A percentile compares a stretch with the other conserved stretches of the same genome.
Evolutionary conservation across 92 coral and sea anemone genomes (phyloP).

Genomic region (Phenganax marumi): DNA sequence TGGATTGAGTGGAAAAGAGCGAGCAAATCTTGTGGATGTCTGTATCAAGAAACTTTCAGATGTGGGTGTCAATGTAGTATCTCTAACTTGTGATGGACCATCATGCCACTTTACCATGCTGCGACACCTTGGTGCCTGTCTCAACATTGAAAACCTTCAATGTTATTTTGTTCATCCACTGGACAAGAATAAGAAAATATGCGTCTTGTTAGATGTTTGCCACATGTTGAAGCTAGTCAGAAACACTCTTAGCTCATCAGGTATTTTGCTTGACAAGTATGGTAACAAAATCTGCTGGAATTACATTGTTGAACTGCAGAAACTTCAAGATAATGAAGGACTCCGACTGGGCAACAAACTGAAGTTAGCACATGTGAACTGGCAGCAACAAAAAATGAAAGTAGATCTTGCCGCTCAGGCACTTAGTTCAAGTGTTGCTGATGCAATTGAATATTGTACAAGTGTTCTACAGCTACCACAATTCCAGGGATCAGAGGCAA

Average conservation of each 20-base stretch:
- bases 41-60: slow-evolving; percentile 4
- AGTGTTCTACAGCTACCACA: not conserved
- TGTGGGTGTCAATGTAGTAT: too few species aligned
- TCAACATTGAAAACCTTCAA: too few species aligned
- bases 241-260: not conserved
- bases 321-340: slow-evolving; percentile 4
- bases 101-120: too few species aligned
- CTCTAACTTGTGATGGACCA: too few species aligned
- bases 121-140: not conserved
- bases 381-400: too few species aligned
- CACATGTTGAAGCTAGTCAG: slow-evolving; percentile 21
- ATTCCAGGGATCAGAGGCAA: too few species aligned
- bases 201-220: slow-evolving; percentile 16
- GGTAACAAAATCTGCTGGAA: slow-evolving; percentile 10
- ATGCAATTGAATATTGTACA: not conserved
- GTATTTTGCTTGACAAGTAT: not conserved
- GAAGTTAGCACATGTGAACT: too few species aligned
- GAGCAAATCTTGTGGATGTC: not conserved
- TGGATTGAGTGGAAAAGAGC: slow-evolving; percentile 13
- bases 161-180: not conserved
- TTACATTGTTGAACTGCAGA: not conserved
- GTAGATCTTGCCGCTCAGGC: too few species aligned
- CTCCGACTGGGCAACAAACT: not conserved
- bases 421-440: too few species aligned
- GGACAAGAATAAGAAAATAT: not conserved